Conservation (phyloP, 2,797 vertebrate genomes). For the Fundulus diaphanus region DNA sequence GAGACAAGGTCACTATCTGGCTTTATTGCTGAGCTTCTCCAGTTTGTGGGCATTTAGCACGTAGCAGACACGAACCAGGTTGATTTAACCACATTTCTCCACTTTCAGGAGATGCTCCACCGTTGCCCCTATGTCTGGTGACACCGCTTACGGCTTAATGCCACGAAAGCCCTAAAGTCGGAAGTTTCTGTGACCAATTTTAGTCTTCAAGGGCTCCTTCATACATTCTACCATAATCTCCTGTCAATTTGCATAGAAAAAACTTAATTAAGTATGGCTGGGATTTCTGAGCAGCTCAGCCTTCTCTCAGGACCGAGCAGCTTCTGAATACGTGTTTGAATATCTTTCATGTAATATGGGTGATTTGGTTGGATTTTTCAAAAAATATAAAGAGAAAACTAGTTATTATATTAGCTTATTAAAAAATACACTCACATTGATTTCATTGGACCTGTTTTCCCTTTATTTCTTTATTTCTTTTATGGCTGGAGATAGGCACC, state of each 20-base stretch:
- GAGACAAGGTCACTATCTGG: constrained; percentile 23
- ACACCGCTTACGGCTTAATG: constrained; percentile 10
- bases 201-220: constrained; percentile 50
- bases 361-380: constrained; percentile 44
- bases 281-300: constrained; percentile 40
- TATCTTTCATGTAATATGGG: constrained; percentile 45
- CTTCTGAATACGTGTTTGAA: constrained; percentile 39
- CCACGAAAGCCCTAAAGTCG: constrained; percentile 23
- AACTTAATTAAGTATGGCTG: constrained; percentile 53
- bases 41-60: constrained; percentile 2
- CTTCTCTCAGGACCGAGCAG: constrained; percentile 44
- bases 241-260: constrained; percentile 68
- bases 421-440: background rate
- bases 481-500: no score
- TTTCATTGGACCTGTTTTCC: background rate
- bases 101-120: constrained; percentile 11
- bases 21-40: constrained; percentile 8
- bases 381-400: constrained; percentile 35
- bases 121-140: constrained; percentile 14
- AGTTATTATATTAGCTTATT: constrained; percentile 1
- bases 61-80: constrained; percentile 18
- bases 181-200: constrained; percentile 54
- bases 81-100: constrained; percentile 21
- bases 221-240: constrained; percentile 58
- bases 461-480: constrained; percentile 5